phyloP scores from a whole-genome alignment of 2,113 vertebrate genomes.

The Poeciliopsis retropinna region DNA sequence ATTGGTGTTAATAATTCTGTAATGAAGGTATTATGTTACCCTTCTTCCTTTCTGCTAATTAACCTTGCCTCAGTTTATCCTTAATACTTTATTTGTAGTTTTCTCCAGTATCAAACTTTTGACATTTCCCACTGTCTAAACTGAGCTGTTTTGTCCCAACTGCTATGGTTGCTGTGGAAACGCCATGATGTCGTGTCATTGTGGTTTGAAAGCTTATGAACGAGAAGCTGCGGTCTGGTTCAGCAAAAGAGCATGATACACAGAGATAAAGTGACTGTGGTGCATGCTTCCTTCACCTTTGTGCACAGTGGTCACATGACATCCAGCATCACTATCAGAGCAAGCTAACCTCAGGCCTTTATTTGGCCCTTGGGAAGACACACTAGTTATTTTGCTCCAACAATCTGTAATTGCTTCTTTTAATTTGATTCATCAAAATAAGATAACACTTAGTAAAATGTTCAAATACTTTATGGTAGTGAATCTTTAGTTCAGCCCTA shows the following conservation, averaged over 20 bases:
- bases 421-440: too few relatives aligned
- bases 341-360: conserved; percentile 4
- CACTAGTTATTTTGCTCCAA: too few relatives aligned
- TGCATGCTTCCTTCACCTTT: conserved; percentile 25
- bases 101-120: background rate
- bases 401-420: too few relatives aligned
- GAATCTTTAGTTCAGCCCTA: too few relatives aligned
- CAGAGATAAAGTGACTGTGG: background rate
- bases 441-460: too few relatives aligned
- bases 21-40: too few relatives aligned
- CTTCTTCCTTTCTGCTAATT: too few relatives aligned
- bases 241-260: conserved; percentile 14
- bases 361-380: background rate
- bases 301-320: conserved; percentile 42
- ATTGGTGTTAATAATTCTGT: too few relatives aligned
- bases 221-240: conserved; percentile 51
- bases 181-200: conserved; percentile 42
- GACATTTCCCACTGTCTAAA: conserved; percentile 1
- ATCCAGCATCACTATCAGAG: conserved; percentile 4
- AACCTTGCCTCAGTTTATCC: background rate
- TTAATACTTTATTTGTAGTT: background rate
- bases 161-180: conserved; percentile 46
- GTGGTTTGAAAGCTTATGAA: conserved; percentile 50
- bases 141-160: conserved; percentile 12
- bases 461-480: too few relatives aligned